phyloP scores from a whole-genome alignment of 2,113 vertebrate genomes.

The Pachyramphus minor region DNA sequence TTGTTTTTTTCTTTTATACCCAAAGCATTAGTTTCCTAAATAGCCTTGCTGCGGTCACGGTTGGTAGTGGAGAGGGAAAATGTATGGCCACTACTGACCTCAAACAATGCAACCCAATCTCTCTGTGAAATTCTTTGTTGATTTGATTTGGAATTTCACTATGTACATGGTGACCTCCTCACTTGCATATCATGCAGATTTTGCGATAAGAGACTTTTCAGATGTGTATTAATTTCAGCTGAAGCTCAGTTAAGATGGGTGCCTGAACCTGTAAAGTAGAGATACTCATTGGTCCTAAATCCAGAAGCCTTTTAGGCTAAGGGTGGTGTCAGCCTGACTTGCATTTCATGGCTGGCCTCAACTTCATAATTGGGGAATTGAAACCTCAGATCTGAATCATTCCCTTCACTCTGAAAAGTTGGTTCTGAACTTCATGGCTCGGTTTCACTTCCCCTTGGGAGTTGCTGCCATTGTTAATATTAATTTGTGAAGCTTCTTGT shows the following conservation, averaged over 20 bases:
- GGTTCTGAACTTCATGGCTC: conserved; percentile 11
- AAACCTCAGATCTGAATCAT: conserved; percentile 34
- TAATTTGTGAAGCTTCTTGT: conserved; percentile 42
- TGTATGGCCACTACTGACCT: neutral
- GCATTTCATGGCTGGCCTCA: neutral
- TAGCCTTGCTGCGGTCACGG: neutral
- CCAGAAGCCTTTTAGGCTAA: neutral
- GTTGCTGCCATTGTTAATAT: conserved; percentile 19
- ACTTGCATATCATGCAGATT: neutral
- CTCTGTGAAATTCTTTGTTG: neutral
- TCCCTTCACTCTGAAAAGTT: neutral
- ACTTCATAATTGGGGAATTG: neutral
- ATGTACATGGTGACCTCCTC: neutral
- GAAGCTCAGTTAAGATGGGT: neutral
- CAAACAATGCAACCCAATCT: neutral
- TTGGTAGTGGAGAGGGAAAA: neutral
- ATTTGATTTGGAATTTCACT: neutral
- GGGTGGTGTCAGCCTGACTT: neutral
- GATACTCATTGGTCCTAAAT: neutral
- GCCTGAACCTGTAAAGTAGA: neutral
- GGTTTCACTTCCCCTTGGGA: conserved; percentile 45
- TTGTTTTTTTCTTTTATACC: neutral
- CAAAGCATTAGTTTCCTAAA: neutral
- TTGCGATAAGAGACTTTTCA: neutral
- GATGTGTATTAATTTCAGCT: neutral